A percentile compares a stretch with the other conserved stretches of the same genome.
Conservation (phyloP, 2,113 vertebrate species). For the Gavia stellata region DNA sequence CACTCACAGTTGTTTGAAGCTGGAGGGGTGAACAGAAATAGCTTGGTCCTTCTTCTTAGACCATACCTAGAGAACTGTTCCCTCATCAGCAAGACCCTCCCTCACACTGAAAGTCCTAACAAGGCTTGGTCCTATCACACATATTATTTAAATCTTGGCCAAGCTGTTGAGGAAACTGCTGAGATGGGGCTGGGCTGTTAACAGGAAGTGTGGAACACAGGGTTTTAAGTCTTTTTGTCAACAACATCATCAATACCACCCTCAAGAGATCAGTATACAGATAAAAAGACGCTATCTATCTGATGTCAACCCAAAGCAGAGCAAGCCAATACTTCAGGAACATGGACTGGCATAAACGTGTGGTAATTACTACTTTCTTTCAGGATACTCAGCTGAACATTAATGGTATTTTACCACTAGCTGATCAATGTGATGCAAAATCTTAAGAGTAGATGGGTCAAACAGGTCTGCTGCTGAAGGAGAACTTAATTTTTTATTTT, state of each 20-base stretch:
- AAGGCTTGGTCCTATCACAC: background rate
- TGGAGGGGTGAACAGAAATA: background rate
- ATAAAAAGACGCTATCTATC: background rate
- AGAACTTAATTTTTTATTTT: background rate
- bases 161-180: background rate
- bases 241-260: background rate
- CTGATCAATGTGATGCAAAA: background rate
- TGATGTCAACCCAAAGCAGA: background rate
- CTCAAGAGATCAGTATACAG: background rate
- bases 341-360: background rate
- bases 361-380: background rate
- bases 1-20: background rate
- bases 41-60: background rate
- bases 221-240: background rate
- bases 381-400: background rate
- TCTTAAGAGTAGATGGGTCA: background rate
- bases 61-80: background rate
- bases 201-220: background rate
- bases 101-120: accelerated
- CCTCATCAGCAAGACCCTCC: background rate
- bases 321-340: background rate
- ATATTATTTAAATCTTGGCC: background rate
- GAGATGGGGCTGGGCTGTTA: background rate
- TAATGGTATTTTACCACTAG: background rate
- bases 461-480: background rate